Evolutionary conservation across 2,888 invertebrate species (phyloP).

Genomic region (Agriopis marginaria): DNA sequence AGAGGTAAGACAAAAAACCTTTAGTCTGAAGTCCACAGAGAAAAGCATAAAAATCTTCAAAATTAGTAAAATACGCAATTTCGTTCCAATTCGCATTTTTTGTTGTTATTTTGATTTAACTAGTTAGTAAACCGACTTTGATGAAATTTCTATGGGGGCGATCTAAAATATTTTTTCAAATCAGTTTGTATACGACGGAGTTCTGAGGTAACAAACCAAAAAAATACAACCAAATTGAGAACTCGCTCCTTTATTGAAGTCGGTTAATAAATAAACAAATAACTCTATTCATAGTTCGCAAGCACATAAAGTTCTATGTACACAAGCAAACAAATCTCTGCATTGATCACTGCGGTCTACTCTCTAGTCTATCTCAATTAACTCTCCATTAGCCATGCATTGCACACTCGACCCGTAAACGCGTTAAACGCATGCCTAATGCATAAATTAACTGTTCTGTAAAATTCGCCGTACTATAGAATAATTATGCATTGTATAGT

Average conservation of each 20-base stretch:
- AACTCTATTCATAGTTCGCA: background rate
- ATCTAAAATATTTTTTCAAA: too few relatives aligned
- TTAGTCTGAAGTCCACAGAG: too few relatives aligned
- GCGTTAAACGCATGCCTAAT: conserved; percentile 49
- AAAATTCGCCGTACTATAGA: conserved; percentile 10
- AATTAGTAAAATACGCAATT: too few relatives aligned
- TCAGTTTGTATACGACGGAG: too few relatives aligned
- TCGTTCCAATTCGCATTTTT: too few relatives aligned
- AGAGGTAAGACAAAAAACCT: too few relatives aligned
- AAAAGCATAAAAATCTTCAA: too few relatives aligned
- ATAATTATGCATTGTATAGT: conserved; percentile 4
- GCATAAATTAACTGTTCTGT: conserved; percentile 57
- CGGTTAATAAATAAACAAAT: background rate
- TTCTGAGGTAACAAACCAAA: too few relatives aligned
- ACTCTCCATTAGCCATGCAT: conserved; percentile 27
- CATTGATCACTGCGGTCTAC: background rate
- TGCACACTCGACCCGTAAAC: conserved; percentile 45
- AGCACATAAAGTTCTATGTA: background rate
- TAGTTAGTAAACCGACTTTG: too few relatives aligned
- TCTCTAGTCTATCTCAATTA: conserved; percentile 18
- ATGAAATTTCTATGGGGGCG: too few relatives aligned
- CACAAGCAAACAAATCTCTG: conserved; percentile 5
- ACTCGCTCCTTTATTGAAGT: background rate
- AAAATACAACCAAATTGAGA: too few relatives aligned
- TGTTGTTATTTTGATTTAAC: too few relatives aligned